Base-by-base conservation (phyloP, 2,797 vertebrate species). In the Sparidentex hasta region DNA sequence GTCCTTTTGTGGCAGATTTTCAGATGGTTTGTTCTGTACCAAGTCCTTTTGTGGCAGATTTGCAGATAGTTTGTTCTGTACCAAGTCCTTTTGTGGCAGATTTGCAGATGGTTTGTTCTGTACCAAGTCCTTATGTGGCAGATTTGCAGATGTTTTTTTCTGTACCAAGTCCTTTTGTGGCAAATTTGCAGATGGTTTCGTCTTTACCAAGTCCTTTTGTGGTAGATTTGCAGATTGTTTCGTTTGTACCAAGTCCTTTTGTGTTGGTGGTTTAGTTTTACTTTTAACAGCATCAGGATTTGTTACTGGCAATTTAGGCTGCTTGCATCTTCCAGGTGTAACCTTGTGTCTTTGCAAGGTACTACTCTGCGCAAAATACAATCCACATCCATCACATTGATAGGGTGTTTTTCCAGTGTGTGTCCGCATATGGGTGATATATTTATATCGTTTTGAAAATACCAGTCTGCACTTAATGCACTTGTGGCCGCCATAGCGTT, bases 351-450 rank as follows among this genome's bases (percentile, higher is more conserved):
- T 90, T 7, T 7, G 27, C 47, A 95, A 57, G 65, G 71, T 74
- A 70, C 86, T 1, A n/a, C 17, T 4, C 77, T 94, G 91, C 47
- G 93, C 20, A 86, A 95, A 96, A 84, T 94, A 96, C 2, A 57
- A 1, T 18, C 92, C 92, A 86, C 95, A 96, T 66, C 12, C 62
- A 58, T 74, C 27, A 75, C 96, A 96, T 56, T 64, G 82, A 69
- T 76, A 94, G 3, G 90, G 90, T 29, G 95, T 96, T 85, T 80
- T 85, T 11, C 87, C 90, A 71, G 86, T 93, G 82, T 96, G 95
- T 64, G 23, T 78, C 16, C 91, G 83, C 87, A 94, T 91, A 65
- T 96, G 96, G 16, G 64, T 80, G 48, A 92, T 25, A 65, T 90
- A 87, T 0, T 68, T 41, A 64, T 64, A 0, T 17, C 68, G 0